A percentile compares a stretch with the other conserved stretches of the same genome.
phyloP scores from a whole-genome alignment of 2,113 vertebrate species.

The Macaca fascicularis region T2T-MFA8v1.1 NC_088387.1:91941501-91942000 shows the following conservation, averaged over 20 bases:
- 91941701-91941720: neutral
- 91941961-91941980: too few species aligned
- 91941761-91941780: neutral
- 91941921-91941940: too few species aligned
- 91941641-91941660: neutral
- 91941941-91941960: too few species aligned
- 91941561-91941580: neutral
- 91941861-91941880: too few species aligned
- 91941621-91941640: neutral
- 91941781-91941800: neutral
- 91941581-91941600: neutral
- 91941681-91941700: neutral
- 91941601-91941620: neutral
- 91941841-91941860: too few species aligned
- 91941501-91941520: neutral
- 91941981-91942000: too few species aligned
- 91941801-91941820: too few species aligned
- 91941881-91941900: too few species aligned
- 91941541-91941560: neutral
- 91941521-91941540: neutral
- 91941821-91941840: too few species aligned
- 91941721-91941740: neutral
- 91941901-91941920: too few species aligned
- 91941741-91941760: neutral
- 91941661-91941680: neutral